A percentile compares a stretch with the other conserved stretches of the same genome.
These are phyloP conservation scores for Pasiphila rectangulata DNA, from an alignment of 2,888 invertebrate genomes.

Conservation along the genomic window DNA sequence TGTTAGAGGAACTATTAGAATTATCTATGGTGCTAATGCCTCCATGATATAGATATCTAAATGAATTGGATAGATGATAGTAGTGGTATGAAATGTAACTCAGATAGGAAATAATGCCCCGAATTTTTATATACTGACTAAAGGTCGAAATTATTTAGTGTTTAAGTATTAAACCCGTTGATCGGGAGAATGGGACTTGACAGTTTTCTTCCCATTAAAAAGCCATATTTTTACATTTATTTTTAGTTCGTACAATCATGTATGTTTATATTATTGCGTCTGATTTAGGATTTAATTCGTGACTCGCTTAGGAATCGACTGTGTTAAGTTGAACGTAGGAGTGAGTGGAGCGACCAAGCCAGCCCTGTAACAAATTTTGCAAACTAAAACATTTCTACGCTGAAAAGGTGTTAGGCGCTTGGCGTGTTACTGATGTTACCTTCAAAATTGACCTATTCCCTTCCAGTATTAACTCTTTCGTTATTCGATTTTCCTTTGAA, in stretches of 20 bases:
- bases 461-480: not conserved
- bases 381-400: not conserved
- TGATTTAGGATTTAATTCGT: too few relatives aligned
- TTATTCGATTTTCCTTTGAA: not conserved
- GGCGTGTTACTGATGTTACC: constrained; percentile 8
- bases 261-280: too few relatives aligned
- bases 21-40: constrained; percentile 16
- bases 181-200: constrained; percentile 47
- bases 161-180: constrained; percentile 44
- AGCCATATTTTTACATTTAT: constrained; percentile 32
- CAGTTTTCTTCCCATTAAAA: constrained; percentile 39
- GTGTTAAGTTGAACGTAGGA: too few relatives aligned
- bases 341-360: too few relatives aligned
- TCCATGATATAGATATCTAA: constrained; percentile 3
- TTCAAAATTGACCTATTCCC: not conserved
- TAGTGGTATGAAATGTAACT: constrained; percentile 10
- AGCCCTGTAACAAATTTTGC: too few relatives aligned
- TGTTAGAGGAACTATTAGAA: not conserved
- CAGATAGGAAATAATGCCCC: not conserved
- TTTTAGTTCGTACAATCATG: constrained; percentile 24
- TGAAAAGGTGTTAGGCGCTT: constrained; percentile 10
- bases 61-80: not conserved
- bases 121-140: constrained; percentile 11
- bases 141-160: constrained; percentile 23
- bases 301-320: too few relatives aligned